phyloP scores from a whole-genome alignment of 2,113 vertebrate species.

The Phylloscopus trochiloides region DNA sequence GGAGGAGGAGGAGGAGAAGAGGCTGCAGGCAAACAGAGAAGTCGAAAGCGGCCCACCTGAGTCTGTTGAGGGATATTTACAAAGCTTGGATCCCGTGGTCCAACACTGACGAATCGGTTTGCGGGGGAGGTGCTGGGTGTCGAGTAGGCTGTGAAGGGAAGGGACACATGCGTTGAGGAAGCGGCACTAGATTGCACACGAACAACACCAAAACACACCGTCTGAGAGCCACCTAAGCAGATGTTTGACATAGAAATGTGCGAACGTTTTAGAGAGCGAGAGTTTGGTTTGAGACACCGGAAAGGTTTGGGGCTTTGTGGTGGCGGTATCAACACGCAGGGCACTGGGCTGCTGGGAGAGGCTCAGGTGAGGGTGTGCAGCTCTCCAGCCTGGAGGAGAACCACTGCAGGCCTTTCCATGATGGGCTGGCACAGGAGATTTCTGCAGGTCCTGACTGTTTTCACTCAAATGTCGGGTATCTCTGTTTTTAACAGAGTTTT shows the following conservation, averaged over 20 bases:
- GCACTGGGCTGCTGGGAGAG: not conserved
- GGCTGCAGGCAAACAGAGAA: constrained; percentile 78
- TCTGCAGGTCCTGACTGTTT: not conserved
- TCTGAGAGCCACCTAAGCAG: constrained; percentile 74
- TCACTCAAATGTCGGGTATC: not conserved
- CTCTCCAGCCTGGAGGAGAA: not conserved
- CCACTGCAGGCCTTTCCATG: not conserved
- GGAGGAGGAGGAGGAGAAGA: constrained; percentile 46
- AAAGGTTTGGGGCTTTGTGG: not conserved
- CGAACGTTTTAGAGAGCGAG: constrained; percentile 71
- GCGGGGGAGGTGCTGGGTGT: constrained; percentile 98
- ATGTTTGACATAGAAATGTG: constrained; percentile 75
- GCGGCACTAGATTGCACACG: constrained; percentile 80
- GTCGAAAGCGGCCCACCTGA: constrained; percentile 89
- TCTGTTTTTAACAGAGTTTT: not conserved
- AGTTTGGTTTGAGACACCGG: constrained; percentile 55
- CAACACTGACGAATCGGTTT: constrained; percentile 99
- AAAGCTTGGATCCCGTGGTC: constrained; percentile 98
- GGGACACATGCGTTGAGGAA: constrained; percentile 84
- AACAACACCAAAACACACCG: constrained; percentile 80
- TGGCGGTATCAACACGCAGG: not conserved
- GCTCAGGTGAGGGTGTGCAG: not conserved
- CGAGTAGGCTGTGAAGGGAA: constrained; percentile 92
- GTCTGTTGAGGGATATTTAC: constrained; percentile 99
- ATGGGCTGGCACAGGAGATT: not conserved